phyloP scores from a whole-genome alignment of 2,113 vertebrate species.

The Arothron firmamentum region DNA sequence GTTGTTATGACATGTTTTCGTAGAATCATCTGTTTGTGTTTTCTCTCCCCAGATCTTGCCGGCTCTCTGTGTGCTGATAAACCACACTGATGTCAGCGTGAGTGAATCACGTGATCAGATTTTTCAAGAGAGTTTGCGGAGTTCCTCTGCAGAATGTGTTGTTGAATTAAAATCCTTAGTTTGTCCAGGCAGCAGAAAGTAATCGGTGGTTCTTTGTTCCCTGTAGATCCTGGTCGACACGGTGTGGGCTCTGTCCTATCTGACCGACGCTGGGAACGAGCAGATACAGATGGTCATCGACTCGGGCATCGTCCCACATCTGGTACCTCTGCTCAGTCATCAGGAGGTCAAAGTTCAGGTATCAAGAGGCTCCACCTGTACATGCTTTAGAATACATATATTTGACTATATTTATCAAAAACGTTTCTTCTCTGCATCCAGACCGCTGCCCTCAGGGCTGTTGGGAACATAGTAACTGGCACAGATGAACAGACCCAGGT shows the following conservation, averaged over 20 bases:
- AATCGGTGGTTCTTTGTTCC: background rate
- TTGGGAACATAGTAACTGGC: conserved; percentile 98
- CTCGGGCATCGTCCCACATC: conserved; percentile 91
- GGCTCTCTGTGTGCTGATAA: conserved; percentile 94
- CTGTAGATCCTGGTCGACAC: conserved; percentile 95
- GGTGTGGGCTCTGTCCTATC: conserved; percentile 97
- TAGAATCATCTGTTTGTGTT: background rate
- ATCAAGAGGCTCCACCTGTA: conserved; percentile 5
- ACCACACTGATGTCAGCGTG: conserved; percentile 98
- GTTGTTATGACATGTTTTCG: no score
- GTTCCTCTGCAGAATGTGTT: background rate
- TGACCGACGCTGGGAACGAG: conserved; percentile 97
- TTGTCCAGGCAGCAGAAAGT: background rate
- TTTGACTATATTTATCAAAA: background rate
- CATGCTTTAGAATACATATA: background rate
- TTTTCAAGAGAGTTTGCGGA: background rate
- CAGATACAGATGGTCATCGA: conserved; percentile 99
- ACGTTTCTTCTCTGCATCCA: conserved; percentile 46
- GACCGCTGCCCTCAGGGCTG: conserved; percentile 94
- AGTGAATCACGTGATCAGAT: conserved; percentile 66
- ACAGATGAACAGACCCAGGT: conserved; percentile 98
- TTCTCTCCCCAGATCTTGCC: conserved; percentile 86
- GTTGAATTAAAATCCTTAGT: background rate
- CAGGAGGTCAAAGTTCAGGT: conserved; percentile 99
- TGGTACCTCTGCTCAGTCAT: conserved; percentile 97